A percentile compares a stretch with the other conserved stretches of the same genome.
Evolutionary conservation across 2,888 invertebrate species (phyloP).

Genomic region (Lithosia quadra): DNA sequence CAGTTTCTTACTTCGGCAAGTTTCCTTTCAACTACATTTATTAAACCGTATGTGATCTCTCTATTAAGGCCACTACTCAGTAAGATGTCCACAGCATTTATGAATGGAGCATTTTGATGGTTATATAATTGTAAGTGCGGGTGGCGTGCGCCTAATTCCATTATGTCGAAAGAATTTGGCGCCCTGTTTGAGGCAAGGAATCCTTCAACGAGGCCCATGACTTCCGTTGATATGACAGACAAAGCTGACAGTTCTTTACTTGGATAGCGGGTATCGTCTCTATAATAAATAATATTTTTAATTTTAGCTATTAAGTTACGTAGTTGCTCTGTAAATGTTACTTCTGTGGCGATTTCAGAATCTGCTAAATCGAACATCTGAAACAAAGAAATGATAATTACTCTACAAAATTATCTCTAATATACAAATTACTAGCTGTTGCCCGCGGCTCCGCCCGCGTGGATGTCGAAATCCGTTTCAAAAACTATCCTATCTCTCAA

Average conservation of each 20-base stretch:
- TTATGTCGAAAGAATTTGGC: constrained; percentile 82
- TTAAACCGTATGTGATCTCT: constrained; percentile 83
- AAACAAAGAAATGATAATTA: constrained; percentile 52
- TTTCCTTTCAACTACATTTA: constrained; percentile 83
- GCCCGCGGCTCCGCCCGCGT: no score
- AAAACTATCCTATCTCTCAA: no score
- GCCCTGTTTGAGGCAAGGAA: constrained; percentile 84
- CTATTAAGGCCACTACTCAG: constrained; percentile 82
- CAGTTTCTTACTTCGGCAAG: constrained; percentile 79
- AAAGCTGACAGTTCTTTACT: constrained; percentile 86
- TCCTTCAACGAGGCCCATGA: constrained; percentile 88
- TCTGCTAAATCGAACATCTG: constrained; percentile 91
- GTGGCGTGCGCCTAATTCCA: constrained; percentile 78
- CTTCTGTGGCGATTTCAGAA: constrained; percentile 88
- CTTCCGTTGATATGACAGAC: constrained; percentile 87
- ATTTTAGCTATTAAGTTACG: constrained; percentile 83
- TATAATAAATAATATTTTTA: constrained; percentile 81
- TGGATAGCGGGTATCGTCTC: constrained; percentile 77
- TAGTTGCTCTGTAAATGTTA: constrained; percentile 90
- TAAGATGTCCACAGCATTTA: constrained; percentile 82
- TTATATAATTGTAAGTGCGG: constrained; percentile 82
- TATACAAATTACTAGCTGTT: no score
- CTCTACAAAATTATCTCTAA: no score
- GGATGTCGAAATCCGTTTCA: no score
- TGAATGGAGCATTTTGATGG: constrained; percentile 82